Base-by-base conservation (phyloP, 2,113 vertebrate species). In the Callocephalon fimbriatum region DNA sequence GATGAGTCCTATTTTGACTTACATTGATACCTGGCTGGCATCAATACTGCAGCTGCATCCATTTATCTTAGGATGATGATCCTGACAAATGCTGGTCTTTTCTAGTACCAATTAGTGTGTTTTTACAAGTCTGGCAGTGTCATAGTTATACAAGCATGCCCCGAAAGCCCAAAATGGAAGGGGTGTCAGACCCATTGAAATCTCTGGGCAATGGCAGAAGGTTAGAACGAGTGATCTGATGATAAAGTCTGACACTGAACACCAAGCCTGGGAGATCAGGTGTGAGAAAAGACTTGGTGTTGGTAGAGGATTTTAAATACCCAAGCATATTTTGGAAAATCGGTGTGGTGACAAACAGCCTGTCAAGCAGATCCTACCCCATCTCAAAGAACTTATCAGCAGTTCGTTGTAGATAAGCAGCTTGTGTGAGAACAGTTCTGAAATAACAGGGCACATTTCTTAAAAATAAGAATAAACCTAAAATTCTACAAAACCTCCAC, bases 141-240 rank as follows among this genome's bases (percentile, higher is more conserved):
- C 56, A 22, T 26, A 67, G 78, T 63, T 86, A 53, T 50, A 51
- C 13, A 42, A 32, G 42, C 12, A 44, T 32, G 48, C n/a, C 86
- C 59, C 76, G 71, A 79, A 79, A 90, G 53, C 80, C 54, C 65
- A 29, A 15, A 96, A 71, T 20, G 47, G 50, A 89, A 90, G 44
- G 66, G 15, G 44, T 86, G 82, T 94, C 78, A 83, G 78, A 68
- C 48, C 40, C 0, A 23, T 65, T 96, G 95, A 93, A 94, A 88
- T 95, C 51, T 90, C 92, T 93, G 91, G 71, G 85, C 90, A 90
- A 4, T 31, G 38, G 67, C 68, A 84, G 92, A 94, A 93, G 44
- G 56, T 27, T 94, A 71, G 70, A 93, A 94, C 62, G 77, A 95
- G 38, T 51, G 74, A 51, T 92, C 78, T n/a, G 20, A n/a, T 87